A percentile compares a stretch with the other conserved stretches of the same genome.
Evolutionary conservation across 2,797 vertebrate species (phyloP).

Genomic region (Coregonus ussuriensis): DNA sequence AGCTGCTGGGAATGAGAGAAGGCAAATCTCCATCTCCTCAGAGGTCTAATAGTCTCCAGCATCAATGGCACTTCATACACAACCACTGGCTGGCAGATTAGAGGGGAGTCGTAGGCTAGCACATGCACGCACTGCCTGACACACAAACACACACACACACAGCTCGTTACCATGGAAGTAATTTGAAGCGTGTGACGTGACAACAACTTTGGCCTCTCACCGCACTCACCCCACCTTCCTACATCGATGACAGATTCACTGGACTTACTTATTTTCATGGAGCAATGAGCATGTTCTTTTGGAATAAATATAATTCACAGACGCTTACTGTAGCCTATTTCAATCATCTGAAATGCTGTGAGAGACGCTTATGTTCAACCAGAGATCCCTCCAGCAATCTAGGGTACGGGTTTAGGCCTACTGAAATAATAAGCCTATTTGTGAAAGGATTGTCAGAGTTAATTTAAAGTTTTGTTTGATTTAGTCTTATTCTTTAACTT

Average conservation of each 20-base stretch:
- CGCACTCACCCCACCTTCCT: slow-evolving; percentile 23
- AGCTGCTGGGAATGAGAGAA: slow-evolving; percentile 70
- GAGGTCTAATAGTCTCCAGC: slow-evolving; percentile 64
- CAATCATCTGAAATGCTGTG: neutral
- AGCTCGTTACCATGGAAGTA: neutral
- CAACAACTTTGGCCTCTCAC: slow-evolving; percentile 14
- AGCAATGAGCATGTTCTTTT: neutral
- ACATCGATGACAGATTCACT: slow-evolving; percentile 42
- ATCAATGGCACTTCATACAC: slow-evolving; percentile 73
- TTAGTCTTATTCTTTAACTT: too few relatives aligned
- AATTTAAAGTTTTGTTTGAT: too few relatives aligned
- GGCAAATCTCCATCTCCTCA: slow-evolving; percentile 62
- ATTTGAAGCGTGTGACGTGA: slow-evolving; percentile 18
- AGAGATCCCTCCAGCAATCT: neutral
- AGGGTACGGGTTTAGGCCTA: neutral
- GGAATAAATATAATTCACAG: neutral
- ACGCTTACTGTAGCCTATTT: neutral
- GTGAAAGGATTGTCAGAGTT: too few relatives aligned
- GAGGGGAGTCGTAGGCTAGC: slow-evolving; percentile 46
- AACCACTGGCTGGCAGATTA: slow-evolving; percentile 67
- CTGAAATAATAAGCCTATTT: neutral
- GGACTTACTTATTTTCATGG: slow-evolving; percentile 3
- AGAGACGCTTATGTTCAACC: neutral
- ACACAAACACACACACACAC: slow-evolving; percentile 56
- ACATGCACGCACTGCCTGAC: slow-evolving; percentile 33